phyloP scores from a whole-genome alignment of 1,140 invertebrate genomes.

The Tribolium castaneum region DNA sequence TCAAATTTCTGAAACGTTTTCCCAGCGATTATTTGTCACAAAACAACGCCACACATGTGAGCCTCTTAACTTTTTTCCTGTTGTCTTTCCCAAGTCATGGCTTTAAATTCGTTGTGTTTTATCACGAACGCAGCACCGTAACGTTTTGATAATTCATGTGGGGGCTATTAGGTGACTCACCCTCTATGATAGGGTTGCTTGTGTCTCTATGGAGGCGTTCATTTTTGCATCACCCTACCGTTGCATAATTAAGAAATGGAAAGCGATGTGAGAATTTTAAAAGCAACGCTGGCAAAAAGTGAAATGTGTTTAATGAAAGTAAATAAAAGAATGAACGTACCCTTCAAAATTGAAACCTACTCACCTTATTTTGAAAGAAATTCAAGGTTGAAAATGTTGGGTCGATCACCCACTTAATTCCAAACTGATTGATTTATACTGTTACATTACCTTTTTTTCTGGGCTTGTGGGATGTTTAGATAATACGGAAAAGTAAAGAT shows the following conservation, averaged over 20 bases:
- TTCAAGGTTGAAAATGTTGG: conserved; percentile 15
- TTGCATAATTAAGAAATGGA: conserved; percentile 8
- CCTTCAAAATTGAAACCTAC: conserved; percentile 5
- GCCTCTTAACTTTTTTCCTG: not conserved
- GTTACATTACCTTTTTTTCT: not conserved
- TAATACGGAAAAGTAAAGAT: not conserved
- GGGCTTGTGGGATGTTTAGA: not conserved
- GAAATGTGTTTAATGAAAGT: conserved; percentile 24
- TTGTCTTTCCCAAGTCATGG: not conserved
- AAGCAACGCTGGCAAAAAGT: conserved; percentile 1
- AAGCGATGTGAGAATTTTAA: not conserved
- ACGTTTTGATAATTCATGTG: not conserved
- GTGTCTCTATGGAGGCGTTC: not conserved
- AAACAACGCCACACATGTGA: not conserved
- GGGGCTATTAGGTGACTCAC: not conserved
- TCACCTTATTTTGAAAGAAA: conserved; percentile 7
- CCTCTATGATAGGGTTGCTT: not conserved
- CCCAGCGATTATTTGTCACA: not conserved
- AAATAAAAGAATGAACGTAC: conserved; percentile 6
- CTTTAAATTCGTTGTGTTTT: not conserved
- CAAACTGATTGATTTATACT: conserved; percentile 17
- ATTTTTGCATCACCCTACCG: not conserved
- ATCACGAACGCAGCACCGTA: not conserved
- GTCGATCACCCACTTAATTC: conserved; percentile 22
- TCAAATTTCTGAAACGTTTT: too few relatives aligned